A percentile compares a stretch with the other conserved stretches of the same genome.
Conservation (phyloP, 1,140 invertebrate genomes). For the Sycophaga agraensis region DNA sequence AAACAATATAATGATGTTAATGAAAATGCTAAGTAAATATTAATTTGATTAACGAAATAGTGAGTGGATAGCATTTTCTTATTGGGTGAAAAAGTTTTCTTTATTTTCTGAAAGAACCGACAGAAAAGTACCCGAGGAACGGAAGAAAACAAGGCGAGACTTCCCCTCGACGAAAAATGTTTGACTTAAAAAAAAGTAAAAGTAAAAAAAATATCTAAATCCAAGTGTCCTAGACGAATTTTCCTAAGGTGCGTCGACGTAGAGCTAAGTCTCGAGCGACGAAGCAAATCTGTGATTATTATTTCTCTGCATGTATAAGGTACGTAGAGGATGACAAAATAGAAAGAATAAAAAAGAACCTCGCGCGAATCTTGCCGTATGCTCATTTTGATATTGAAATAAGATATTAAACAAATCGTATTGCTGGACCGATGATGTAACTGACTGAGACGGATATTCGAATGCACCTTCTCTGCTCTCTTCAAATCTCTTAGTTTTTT, state of each 20-base stretch:
- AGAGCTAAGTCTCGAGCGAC: constrained; percentile 23
- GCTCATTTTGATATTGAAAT: constrained; percentile 36
- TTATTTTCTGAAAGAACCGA: no score
- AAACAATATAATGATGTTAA: no score
- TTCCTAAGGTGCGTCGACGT: constrained; percentile 12
- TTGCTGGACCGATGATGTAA: constrained; percentile 33
- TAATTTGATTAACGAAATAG: no score
- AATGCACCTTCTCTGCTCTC: neutral
- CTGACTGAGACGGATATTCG: neutral
- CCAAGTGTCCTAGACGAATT: constrained; percentile 21
- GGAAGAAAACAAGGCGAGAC: neutral
- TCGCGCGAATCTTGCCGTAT: constrained; percentile 37
- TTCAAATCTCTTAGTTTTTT: neutral
- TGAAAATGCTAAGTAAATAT: no score
- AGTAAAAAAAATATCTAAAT: constrained; percentile 8
- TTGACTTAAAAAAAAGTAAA: constrained; percentile 1
- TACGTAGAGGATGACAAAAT: constrained; percentile 2
- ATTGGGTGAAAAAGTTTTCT: no score
- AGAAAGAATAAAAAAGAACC: constrained; percentile 28
- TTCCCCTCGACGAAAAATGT: constrained; percentile 1
- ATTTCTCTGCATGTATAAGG: constrained; percentile 37
- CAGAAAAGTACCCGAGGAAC: no score
- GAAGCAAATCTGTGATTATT: constrained; percentile 43
- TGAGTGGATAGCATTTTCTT: no score
- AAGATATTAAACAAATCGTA: no score